These are phyloP conservation scores for Bubo blakistoni DNA, from an alignment of 2,113 vertebrate genomes.

Conservation along the genomic window DNA sequence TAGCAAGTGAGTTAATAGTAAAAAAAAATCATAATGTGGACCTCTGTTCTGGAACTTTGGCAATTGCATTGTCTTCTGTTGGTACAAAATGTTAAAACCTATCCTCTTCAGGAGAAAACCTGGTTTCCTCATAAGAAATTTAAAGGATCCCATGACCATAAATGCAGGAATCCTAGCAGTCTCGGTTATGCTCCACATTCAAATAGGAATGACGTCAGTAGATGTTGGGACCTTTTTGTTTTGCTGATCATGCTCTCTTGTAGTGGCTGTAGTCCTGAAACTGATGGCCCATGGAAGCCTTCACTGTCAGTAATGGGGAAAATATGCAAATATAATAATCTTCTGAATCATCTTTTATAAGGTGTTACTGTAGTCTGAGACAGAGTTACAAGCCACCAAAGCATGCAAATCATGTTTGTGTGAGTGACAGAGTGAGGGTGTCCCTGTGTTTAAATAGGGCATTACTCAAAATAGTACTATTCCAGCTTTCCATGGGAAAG, in stretches of 20 bases:
- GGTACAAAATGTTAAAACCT: not conserved
- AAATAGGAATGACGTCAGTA: not conserved
- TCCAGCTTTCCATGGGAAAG: constrained; percentile 64
- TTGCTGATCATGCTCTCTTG: not conserved
- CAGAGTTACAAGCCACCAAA: not conserved
- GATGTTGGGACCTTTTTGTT: not conserved
- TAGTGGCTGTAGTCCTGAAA: not conserved
- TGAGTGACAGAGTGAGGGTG: constrained; percentile 59
- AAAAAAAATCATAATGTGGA: not conserved
- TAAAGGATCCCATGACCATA: not conserved
- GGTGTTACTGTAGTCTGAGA: not conserved
- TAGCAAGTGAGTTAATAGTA: not conserved
- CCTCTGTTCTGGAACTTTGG: not conserved
- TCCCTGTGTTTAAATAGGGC: constrained; percentile 58
- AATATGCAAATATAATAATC: constrained; percentile 6
- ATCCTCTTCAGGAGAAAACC: not conserved
- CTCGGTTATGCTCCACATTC: not conserved
- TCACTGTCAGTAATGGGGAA: not conserved
- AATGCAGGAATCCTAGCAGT: not conserved
- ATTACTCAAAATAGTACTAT: constrained; percentile 64
- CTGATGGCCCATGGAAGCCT: not conserved
- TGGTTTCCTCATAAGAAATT: not conserved
- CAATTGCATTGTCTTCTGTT: not conserved
- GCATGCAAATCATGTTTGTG: constrained; percentile 27
- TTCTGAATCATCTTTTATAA: constrained; percentile 22